phyloP scores from a whole-genome alignment of 2,797 vertebrate species.

The Salarias fasciatus region DNA sequence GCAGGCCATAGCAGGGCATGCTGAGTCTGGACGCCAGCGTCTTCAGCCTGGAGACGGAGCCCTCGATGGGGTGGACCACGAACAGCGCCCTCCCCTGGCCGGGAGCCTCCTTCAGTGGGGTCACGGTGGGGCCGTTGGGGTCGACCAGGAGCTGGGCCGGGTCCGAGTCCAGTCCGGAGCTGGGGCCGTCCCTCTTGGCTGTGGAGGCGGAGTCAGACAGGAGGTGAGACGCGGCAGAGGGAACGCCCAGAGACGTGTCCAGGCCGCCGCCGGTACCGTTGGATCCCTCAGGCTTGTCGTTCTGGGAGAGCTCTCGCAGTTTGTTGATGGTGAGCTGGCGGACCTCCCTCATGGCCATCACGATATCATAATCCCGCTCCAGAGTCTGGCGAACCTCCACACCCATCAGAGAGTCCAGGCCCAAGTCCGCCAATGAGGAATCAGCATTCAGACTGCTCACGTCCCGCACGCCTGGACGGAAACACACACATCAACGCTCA shows the following conservation, averaged over 20 bases:
- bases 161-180: slow-evolving; percentile 79
- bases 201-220: background rate
- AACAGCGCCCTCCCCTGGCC: slow-evolving; percentile 91
- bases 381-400: slow-evolving; percentile 96
- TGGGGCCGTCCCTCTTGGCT: slow-evolving; percentile 42
- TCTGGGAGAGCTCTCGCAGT: slow-evolving; percentile 84
- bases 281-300: slow-evolving; percentile 57
- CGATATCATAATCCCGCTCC: slow-evolving; percentile 91
- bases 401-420: slow-evolving; percentile 96
- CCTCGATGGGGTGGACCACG: slow-evolving; percentile 96
- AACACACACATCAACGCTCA: too few relatives aligned
- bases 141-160: slow-evolving; percentile 88
- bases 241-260: too few relatives aligned
- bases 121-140: slow-evolving; percentile 87
- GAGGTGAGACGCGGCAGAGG: too few relatives aligned
- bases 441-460: slow-evolving; percentile 87
- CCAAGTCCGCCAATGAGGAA: slow-evolving; percentile 90
- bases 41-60: slow-evolving; percentile 87
- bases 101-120: slow-evolving; percentile 86
- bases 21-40: slow-evolving; percentile 88
- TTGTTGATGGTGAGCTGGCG: slow-evolving; percentile 91
- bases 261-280: too few relatives aligned
- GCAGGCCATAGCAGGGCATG: slow-evolving; percentile 92
- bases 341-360: slow-evolving; percentile 94
- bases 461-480: slow-evolving; percentile 88